Evolutionary conservation across 2,797 vertebrate genomes (phyloP), one percentile per base, ranked within the genome.

Genomic region (Eospalax fontanierii): DNA sequence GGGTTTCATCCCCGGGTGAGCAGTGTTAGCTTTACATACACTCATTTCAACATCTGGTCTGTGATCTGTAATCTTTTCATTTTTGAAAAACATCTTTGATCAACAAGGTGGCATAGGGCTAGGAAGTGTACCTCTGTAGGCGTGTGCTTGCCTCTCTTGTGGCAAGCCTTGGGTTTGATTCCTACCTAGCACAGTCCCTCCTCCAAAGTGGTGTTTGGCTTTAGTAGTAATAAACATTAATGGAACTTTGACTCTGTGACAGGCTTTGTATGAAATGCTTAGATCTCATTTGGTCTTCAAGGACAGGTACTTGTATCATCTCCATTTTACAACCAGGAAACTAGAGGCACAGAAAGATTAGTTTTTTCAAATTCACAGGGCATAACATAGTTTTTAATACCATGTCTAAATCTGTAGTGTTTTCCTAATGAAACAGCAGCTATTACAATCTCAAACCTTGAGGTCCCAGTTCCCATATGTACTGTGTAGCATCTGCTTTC

Each of bases 51-150:
- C 14, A 76, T 79, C 10, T 78, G 92, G n/a, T 88, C 50, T 87
- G 83, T 84, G 35, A 79, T 65, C 40, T 1, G 4, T 50, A 43
- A 86, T 38, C 26, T 89, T 94, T 96, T 46, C 28, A 38, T 65
- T 95, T 90, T 94, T 90, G 70, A 28, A 35, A 85, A 81, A 78
- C 18, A 57, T 22, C 16, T 88, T 83, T 73, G 7, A 46, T 84
- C 57, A 81, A 93, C 50, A 79, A 96, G 40, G 38, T 65, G 12
- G 30, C 28, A 6, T 19, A 6, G 76, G 46, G 21, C 66, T 63
- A 30, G 33, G 35, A n/a, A 38, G 6, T n/a, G 22, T n/a, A 59
- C 14, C 33, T n/a, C 33, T 54, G 40, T 26, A 3, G 26, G 22
- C 40, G 54, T 43, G 18, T n/a, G 12, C 40, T 46, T 78, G 19